phyloP scores from a whole-genome alignment of 2,888 invertebrate species.

The Scaptomyza polygonia region DNA sequence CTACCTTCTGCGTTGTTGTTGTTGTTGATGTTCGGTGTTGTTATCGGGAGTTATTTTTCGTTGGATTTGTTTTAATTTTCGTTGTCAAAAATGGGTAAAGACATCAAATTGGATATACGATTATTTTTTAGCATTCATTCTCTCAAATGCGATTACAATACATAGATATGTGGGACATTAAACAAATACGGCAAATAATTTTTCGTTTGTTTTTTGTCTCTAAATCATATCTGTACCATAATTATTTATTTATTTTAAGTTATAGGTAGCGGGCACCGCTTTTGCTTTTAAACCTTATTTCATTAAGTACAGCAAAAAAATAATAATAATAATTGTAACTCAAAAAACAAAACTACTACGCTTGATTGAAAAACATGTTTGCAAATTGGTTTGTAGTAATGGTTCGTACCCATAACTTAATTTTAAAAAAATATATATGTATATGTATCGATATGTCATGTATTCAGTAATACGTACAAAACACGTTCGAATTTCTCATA shows the following conservation, averaged over 20 bases:
- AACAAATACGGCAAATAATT: background rate
- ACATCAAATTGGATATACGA: conserved; percentile 73
- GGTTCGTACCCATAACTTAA: no score
- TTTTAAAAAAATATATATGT: no score
- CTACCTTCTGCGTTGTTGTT: conserved; percentile 90
- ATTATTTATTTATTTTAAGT: background rate
- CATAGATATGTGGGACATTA: background rate
- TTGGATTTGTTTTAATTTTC: conserved; percentile 44
- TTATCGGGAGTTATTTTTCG: conserved; percentile 16
- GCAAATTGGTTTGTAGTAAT: no score
- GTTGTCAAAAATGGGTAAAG: conserved; percentile 85
- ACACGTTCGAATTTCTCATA: no score
- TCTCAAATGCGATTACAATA: conserved; percentile 4
- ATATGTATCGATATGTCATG: no score
- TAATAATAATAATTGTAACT: background rate
- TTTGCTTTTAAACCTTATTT: background rate
- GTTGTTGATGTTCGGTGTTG: conserved; percentile 27
- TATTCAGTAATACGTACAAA: no score
- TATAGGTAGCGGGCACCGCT: background rate
- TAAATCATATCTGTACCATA: conserved; percentile 9
- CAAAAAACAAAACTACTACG: background rate
- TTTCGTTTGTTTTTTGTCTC: background rate
- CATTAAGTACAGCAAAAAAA: background rate
- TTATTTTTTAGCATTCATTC: conserved; percentile 34
- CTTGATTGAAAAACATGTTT: no score